These are phyloP conservation scores for Chrysocyon brachyurus DNA, from an alignment of 2,797 vertebrate genomes.

Conservation along the genomic window DNA sequence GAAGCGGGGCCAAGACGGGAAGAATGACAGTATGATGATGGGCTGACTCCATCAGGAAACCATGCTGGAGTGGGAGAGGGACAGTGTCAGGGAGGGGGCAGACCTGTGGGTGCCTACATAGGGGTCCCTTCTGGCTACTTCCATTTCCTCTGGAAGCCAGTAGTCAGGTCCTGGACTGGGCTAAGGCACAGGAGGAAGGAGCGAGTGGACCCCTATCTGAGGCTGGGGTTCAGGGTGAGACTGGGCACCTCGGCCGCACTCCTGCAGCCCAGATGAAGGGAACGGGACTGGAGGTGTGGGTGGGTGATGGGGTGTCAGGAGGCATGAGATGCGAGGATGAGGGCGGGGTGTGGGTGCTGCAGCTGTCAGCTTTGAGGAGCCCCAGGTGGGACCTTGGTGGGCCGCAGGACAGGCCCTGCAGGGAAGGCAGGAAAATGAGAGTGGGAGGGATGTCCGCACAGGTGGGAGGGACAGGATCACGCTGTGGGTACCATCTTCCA, in stretches of 20 bases:
- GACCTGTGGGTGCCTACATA: not conserved
- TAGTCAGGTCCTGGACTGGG: not conserved
- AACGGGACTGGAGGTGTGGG: no score
- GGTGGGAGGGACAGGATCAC: not conserved
- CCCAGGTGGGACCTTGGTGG: not conserved
- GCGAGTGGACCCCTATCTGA: no score
- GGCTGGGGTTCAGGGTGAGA: not conserved
- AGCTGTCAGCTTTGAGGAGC: not conserved
- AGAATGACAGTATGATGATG: not conserved
- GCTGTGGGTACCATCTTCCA: not conserved
- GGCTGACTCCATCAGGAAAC: no score
- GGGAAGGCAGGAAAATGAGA: not conserved
- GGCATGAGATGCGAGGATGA: not conserved
- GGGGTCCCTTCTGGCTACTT: not conserved
- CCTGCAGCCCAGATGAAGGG: not conserved
- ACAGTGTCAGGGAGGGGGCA: not conserved
- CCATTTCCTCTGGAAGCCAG: not conserved
- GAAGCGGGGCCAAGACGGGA: not conserved
- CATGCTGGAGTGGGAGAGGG: no score
- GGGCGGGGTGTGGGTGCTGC: no score
- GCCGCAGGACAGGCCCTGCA: no score
- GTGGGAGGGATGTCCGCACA: not conserved
- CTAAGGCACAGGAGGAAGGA: no score
- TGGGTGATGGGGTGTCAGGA: not conserved
- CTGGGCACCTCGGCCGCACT: not conserved